Base-by-base conservation (phyloP, 2,888 invertebrate genomes). In the Caenorhabditis doughertyi region DNA sequence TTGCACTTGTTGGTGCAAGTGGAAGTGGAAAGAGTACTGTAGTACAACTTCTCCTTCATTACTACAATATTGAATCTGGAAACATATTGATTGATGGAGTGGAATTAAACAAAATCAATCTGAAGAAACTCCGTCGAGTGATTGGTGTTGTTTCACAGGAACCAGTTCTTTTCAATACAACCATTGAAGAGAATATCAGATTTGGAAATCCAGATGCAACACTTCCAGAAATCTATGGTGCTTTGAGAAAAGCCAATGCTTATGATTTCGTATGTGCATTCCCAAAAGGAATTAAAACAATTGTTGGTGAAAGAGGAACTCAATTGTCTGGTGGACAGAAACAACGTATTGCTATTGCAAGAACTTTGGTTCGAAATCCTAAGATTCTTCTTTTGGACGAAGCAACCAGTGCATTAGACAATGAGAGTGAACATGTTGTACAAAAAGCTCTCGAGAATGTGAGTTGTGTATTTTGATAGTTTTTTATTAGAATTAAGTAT, bases 161-260 rank as follows among this genome's bases (percentile, higher is more conserved):
- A 85, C 94, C 94, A 2, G 94, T 96, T 5, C 93, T 97, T 9
- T 94, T 94, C 89, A 93, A 92, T 35, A 92, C 92, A 0, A 92
- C 93, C 7, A 93, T 94, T 62, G 92, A 91, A 16, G 93, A 93
- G 25, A 93, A 93, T 81, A 86, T 93, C 4, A 91, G 91, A 29
- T 93, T 92, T 55, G 87, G 86, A 53, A 81, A 83, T 21, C 76
- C 83, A 7, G 47, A 76, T n/a, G 84, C 80, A 4, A 85, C 85
- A 9, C 79, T 86, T 0, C 53, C 74, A 1, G 85, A 88, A 25
- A 83, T 89, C 13, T 53, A 80, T 11, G 68, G 27, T 2, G 87
- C 89, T 3, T 64, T 86, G 7, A 91, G 92, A 70, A 91, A 92
- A 35, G 92, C 93, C 1, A 93, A 93, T 85, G 93, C 92, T 25